phyloP scores from a whole-genome alignment of 2,888 invertebrate species.

The Phyllotreta cruciferae region DNA sequence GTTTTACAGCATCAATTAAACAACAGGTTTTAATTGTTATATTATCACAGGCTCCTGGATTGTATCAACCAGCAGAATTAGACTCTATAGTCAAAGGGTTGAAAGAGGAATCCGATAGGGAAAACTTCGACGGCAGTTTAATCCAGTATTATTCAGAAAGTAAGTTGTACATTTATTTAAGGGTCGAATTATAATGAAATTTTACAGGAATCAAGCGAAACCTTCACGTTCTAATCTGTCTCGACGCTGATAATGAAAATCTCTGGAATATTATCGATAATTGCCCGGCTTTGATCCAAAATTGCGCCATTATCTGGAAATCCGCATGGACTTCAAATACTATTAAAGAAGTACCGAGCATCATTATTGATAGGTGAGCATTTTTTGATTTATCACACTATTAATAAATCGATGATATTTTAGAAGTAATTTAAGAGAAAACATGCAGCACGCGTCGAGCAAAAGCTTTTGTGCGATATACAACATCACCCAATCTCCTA shows the following conservation, averaged over 20 bases:
- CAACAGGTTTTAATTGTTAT: constrained; percentile 3
- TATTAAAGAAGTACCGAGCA: constrained; percentile 53
- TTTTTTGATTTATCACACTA: too few species aligned
- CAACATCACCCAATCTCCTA: constrained; percentile 58
- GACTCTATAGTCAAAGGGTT: constrained; percentile 78
- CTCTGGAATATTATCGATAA: constrained; percentile 75
- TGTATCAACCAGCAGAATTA: constrained; percentile 77
- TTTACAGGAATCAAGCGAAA: constrained; percentile 74
- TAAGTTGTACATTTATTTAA: constrained; percentile 51
- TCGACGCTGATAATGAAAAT: constrained; percentile 76
- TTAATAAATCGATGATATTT: not conserved
- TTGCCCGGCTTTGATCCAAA: constrained; percentile 82
- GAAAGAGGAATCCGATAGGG: constrained; percentile 76
- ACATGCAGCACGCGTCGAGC: constrained; percentile 11
- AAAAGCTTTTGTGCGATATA: constrained; percentile 56
- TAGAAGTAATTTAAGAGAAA: constrained; percentile 14
- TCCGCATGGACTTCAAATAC: constrained; percentile 73
- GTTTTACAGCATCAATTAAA: not conserved
- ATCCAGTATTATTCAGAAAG: constrained; percentile 70
- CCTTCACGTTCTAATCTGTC: constrained; percentile 79
- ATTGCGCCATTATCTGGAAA: constrained; percentile 74
- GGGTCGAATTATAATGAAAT: constrained; percentile 5
- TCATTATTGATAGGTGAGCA: too few species aligned
- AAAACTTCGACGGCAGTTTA: constrained; percentile 76
- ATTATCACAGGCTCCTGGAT: constrained; percentile 67